These are phyloP conservation scores for Troglohyphantes excavatus DNA, from an alignment of 2,888 invertebrate species.

Conservation along the genomic window DNA sequence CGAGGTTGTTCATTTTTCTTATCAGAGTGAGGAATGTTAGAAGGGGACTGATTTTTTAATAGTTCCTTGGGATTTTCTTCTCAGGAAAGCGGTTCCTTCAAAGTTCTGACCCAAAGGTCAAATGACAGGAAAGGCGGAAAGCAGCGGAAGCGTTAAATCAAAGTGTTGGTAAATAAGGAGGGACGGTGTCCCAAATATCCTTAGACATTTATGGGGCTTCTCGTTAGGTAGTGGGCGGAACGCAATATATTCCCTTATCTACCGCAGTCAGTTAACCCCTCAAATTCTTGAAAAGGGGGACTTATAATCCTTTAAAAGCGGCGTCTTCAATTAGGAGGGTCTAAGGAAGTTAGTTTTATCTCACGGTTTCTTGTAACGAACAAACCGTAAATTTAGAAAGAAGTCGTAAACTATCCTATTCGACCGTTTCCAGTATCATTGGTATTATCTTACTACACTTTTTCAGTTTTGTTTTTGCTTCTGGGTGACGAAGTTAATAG, in stretches of 20 bases:
- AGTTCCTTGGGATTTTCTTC: background rate
- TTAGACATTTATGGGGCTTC: conserved; percentile 7
- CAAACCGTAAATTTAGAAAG: too few relatives aligned
- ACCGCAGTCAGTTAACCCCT: background rate
- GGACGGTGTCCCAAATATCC: background rate
- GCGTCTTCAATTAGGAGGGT: background rate
- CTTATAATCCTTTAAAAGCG: background rate
- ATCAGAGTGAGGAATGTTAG: background rate
- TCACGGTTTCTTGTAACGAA: too few relatives aligned
- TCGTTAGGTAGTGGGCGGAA: conserved; percentile 36
- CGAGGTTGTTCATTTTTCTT: background rate
- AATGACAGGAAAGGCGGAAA: background rate
- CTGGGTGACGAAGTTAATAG: too few relatives aligned
- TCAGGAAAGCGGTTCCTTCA: background rate
- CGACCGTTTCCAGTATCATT: too few relatives aligned
- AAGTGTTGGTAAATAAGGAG: conserved; percentile 1
- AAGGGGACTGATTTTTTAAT: background rate
- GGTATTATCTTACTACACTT: too few relatives aligned
- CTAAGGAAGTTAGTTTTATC: background rate
- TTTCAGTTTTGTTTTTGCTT: too few relatives aligned
- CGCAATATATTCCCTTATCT: background rate
- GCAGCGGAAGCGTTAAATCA: background rate
- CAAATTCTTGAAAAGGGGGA: background rate
- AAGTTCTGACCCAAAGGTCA: background rate
- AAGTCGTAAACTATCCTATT: too few relatives aligned